These are phyloP conservation scores for Nematostella vectensis DNA, from an alignment of 92 coral and sea anemone species.

Conservation along the genomic window DNA sequence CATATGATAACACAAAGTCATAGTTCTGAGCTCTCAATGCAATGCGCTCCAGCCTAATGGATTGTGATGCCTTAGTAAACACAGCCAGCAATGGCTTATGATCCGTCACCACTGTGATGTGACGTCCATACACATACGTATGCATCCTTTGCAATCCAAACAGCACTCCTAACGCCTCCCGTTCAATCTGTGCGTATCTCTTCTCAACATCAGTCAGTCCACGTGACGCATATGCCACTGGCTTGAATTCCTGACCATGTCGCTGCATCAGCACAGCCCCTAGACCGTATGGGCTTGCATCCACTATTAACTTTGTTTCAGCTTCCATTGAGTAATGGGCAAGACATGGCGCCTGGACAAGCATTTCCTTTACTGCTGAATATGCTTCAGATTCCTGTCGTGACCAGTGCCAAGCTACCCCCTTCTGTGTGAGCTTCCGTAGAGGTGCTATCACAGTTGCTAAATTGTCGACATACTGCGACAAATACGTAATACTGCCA, in stretches of 20 bases:
- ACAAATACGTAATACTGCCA: conserved; percentile 14
- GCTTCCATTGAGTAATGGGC: conserved; percentile 34
- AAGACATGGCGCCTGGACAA: conserved; percentile 13
- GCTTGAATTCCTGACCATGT: conserved; percentile 5
- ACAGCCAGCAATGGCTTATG: conserved; percentile 19
- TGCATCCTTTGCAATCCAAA: conserved; percentile 37
- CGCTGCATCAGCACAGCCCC: conserved; percentile 11
- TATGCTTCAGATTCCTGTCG: conserved; percentile 4
- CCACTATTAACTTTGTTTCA: conserved; percentile 22
- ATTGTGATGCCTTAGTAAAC: conserved; percentile 22
- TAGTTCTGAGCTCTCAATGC: no score
- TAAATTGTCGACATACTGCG: conserved; percentile 3
- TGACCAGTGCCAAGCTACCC: conserved; percentile 20
- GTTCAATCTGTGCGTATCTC: conserved; percentile 31
- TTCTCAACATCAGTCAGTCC: conserved; percentile 22
- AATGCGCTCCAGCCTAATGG: no score
- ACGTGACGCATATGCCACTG: conserved; percentile 22
- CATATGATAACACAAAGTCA: no score
- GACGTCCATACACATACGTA: conserved; percentile 26
- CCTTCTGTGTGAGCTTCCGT: conserved; percentile 14
- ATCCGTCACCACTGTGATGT: no score
- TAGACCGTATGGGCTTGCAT: conserved; percentile 16
- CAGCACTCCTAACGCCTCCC: conserved; percentile 24
- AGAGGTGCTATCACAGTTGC: conserved; percentile 17
- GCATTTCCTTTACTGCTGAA: conserved; percentile 2